Evolutionary conservation across 2,888 invertebrate genomes (phyloP).

Genomic region (Hypselothyrea guttata): DNA sequence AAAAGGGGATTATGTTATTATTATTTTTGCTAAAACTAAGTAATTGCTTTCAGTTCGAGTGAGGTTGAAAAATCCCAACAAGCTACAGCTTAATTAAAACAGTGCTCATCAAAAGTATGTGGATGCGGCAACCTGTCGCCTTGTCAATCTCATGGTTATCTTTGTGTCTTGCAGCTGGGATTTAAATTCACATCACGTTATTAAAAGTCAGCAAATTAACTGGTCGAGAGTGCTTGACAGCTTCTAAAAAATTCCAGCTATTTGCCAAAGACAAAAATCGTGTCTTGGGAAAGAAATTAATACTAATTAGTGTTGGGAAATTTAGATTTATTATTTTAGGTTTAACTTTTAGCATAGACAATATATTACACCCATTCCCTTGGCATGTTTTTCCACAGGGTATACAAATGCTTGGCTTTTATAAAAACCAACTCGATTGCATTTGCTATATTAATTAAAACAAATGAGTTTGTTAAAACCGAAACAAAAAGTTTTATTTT

Average conservation of each 20-base stretch:
- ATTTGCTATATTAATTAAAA: conserved; percentile 4
- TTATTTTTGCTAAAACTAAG: neutral
- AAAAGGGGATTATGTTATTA: neutral
- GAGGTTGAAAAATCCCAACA: neutral
- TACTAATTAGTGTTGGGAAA: too few relatives aligned
- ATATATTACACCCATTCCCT: too few relatives aligned
- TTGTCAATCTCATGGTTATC: conserved; percentile 9
- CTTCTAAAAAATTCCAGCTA: too few relatives aligned
- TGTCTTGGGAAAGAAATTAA: too few relatives aligned
- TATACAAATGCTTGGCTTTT: neutral
- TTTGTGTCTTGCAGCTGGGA: neutral
- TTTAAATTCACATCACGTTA: too few relatives aligned
- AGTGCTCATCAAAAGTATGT: neutral
- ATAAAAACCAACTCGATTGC: neutral
- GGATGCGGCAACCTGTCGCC: conserved; percentile 27
- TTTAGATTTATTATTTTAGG: too few relatives aligned
- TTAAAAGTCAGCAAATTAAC: too few relatives aligned
- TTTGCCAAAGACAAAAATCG: too few relatives aligned
- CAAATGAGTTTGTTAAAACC: neutral
- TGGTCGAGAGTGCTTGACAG: too few relatives aligned
- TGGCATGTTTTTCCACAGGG: too few relatives aligned
- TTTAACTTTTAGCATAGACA: too few relatives aligned
- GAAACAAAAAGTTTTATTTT: too few relatives aligned
- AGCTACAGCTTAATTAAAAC: conserved; percentile 14
- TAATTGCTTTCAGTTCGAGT: conserved; percentile 9